Evolutionary conservation across 1,140 invertebrate genomes (phyloP), one percentile per base, ranked within the genome.

Genomic region (Pemphigus obesinymphae): DNA sequence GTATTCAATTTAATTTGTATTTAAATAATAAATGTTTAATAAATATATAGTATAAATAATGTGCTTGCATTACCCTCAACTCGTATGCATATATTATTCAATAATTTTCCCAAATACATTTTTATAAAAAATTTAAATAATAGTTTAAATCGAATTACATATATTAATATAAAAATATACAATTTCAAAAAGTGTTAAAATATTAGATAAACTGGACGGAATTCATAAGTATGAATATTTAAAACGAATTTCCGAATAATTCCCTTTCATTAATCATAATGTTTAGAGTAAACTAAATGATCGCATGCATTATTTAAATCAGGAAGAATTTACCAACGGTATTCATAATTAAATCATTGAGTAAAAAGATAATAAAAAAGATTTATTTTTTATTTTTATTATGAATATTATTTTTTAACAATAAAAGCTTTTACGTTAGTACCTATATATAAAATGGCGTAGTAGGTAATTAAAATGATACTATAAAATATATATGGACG

Each of bases 391-490:
- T 45, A n/a, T n/a, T n/a, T n/a, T 45, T 13, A 26, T 70, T 70
- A n/a, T n/a, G n/a, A n/a, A n/a, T n/a, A n/a, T n/a, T n/a, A 43
- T n/a, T 70, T 70, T 40, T 70, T 6, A 45, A 66, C 3, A 37
- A 37, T 29, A 45, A 45, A 70, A 70, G 20, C n/a, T 66, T 66
- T 37, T 70, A 70, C 40, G 63, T 70, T 17, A 15, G 15, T 26
- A n/a, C n/a, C n/a, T n/a, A n/a, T n/a, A 17, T 20, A 40, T 40
- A 63, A 37, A 68, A 68, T 68, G 7, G 20, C 34, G 23, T n/a
- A 45, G 15, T 26, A n/a, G n/a, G n/a, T n/a, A 43, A 43, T 70
- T 70, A 70, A 70, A 45, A 70, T 26, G 40, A 70, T 70, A 70
- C 15, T 26, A 70, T 45, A n/a, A n/a, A 70, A n/a, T n/a, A 70